Conservation (phyloP, 2,888 invertebrate species). For the Meiosimyza decipiens region DNA sequence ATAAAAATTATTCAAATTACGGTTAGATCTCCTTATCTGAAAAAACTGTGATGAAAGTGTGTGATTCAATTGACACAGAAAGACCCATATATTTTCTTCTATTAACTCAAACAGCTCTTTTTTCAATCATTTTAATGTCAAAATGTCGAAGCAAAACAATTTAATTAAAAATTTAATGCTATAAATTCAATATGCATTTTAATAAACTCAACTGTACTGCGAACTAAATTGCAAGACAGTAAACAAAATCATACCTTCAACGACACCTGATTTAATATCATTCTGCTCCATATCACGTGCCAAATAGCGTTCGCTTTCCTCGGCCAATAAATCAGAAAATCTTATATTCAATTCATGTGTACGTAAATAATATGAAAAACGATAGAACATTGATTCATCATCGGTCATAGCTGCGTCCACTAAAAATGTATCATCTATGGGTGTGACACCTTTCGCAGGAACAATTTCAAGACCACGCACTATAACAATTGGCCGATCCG, state of each 20-base stretch:
- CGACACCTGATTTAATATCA: conserved; percentile 23
- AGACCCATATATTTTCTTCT: too few species aligned
- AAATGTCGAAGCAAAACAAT: too few species aligned
- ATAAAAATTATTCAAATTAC: too few species aligned
- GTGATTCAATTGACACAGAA: too few species aligned
- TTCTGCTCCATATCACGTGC: conserved; percentile 44
- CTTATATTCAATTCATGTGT: conserved; percentile 80
- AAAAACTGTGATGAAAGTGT: too few species aligned
- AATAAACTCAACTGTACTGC: background rate
- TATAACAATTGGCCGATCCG: conserved; percentile 57
- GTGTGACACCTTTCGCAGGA: conserved; percentile 38
- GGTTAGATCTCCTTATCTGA: too few species aligned
- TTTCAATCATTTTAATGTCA: too few species aligned
- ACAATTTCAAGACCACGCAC: conserved; percentile 64
- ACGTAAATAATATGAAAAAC: conserved; percentile 75
- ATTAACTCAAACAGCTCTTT: too few species aligned
- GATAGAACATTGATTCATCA: conserved; percentile 64
- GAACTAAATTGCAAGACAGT: background rate
- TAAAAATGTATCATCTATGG: conserved; percentile 37
- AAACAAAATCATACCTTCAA: conserved; percentile 44
- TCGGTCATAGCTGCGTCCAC: conserved; percentile 51
- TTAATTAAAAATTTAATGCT: too few species aligned
- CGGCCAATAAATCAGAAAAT: conserved; percentile 73
- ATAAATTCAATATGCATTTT: too few species aligned
- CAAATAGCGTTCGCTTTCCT: conserved; percentile 44